Percentiles rank a stretch among this genome's conserved stretches.
Evolutionary conservation across 1,140 invertebrate genomes (phyloP).

Genomic region (Bombus ignitus): DNA sequence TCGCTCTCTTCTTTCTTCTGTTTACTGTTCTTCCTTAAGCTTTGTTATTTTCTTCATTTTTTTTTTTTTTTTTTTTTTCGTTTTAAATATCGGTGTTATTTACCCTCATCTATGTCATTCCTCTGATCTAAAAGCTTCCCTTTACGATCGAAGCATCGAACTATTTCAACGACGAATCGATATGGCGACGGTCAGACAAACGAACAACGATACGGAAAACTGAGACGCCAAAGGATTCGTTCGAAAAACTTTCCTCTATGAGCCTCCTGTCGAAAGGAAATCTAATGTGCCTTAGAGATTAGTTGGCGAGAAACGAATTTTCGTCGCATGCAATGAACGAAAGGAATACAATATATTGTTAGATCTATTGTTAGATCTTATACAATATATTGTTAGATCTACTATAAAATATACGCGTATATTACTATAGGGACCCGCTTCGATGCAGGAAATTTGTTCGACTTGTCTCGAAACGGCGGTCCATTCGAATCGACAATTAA

Average conservation of each 20-base stretch:
- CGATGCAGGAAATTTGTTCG: constrained; percentile 2
- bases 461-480: not conserved
- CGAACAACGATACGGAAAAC: not conserved
- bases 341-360: too few species aligned
- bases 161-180: constrained; percentile 17
- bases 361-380: too few species aligned
- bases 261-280: not conserved
- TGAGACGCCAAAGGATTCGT: not conserved
- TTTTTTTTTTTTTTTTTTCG: too few species aligned
- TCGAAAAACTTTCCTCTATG: not conserved
- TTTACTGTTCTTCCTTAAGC: not conserved
- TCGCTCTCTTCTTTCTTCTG: not conserved
- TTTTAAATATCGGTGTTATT: not conserved
- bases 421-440: not conserved
- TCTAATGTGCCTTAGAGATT: not conserved
- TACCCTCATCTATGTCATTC: too few species aligned
- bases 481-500: not conserved
- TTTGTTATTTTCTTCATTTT: not conserved
- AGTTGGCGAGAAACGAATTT: constrained; percentile 1
- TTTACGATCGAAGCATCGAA: not conserved
- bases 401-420: not conserved
- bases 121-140: not conserved
- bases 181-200: not conserved
- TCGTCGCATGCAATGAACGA: not conserved
- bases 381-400: too few species aligned